phyloP scores from a whole-genome alignment of 1,140 invertebrate species.

The Micrasema longulum region DNA sequence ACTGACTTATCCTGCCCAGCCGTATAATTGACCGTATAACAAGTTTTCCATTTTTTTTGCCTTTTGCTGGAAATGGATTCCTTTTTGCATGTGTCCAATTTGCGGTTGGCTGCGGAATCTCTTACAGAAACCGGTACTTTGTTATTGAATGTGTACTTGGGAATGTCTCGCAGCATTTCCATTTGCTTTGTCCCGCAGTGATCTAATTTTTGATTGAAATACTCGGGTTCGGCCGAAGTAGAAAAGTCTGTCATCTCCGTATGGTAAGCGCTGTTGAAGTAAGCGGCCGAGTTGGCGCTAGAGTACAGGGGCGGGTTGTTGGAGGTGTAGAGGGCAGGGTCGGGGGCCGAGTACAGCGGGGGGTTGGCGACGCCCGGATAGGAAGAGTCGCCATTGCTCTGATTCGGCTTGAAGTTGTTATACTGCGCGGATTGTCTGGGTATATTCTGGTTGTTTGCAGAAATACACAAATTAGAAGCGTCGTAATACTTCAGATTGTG shows the following conservation, averaged over 20 bases:
- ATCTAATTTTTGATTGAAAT: conserved; percentile 44
- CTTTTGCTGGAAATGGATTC: conserved; percentile 32
- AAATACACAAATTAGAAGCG: conserved; percentile 41
- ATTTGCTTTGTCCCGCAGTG: conserved; percentile 42
- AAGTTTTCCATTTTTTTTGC: conserved; percentile 46
- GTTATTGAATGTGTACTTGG: conserved; percentile 34
- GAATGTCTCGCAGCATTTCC: conserved; percentile 10
- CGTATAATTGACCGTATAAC: conserved; percentile 36
- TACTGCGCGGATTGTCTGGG: conserved; percentile 40
- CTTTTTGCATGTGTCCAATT: conserved; percentile 27
- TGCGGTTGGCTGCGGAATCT: conserved; percentile 18
- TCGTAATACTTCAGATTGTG: conserved; percentile 38
- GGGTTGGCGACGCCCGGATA: conserved; percentile 35
- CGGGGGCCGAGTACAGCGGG: conserved; percentile 20
- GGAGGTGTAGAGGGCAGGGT: conserved; percentile 36
- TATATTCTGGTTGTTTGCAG: conserved; percentile 44
- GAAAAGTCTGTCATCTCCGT: conserved; percentile 44
- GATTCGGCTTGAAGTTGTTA: conserved; percentile 44
- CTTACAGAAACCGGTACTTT: conserved; percentile 1
- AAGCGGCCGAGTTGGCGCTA: conserved; percentile 34
- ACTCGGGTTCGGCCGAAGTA: conserved; percentile 32
- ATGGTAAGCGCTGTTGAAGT: conserved; percentile 40
- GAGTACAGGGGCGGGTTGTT: conserved; percentile 49
- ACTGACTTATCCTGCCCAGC: conserved; percentile 37
- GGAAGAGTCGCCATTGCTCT: conserved; percentile 34